Evolutionary conservation across 2,113 vertebrate genomes (phyloP).

Genomic region (Chionis minor): DNA sequence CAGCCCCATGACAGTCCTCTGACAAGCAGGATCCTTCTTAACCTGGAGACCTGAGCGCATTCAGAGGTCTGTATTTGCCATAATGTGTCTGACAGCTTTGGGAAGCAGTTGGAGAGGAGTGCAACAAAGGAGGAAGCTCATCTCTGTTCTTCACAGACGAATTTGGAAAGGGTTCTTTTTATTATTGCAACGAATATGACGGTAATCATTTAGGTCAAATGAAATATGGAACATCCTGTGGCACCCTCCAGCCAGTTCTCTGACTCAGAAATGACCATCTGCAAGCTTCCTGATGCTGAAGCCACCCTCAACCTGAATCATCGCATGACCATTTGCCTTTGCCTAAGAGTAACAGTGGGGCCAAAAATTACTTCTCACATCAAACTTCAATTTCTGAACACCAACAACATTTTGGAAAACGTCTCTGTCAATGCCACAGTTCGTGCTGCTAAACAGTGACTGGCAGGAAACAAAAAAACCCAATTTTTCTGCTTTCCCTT

Average conservation of each 20-base stretch:
- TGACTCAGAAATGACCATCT: background rate
- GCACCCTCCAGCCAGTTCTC: background rate
- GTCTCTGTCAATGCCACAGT: background rate
- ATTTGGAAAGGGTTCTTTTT: background rate
- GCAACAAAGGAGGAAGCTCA: background rate
- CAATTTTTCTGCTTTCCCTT: background rate
- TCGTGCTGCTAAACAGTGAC: background rate
- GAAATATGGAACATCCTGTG: background rate
- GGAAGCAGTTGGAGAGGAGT: background rate
- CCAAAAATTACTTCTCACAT: accelerated
- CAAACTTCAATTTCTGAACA: background rate
- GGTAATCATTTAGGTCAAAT: background rate
- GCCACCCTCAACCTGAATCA: background rate
- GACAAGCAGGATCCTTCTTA: background rate
- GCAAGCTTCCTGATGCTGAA: background rate
- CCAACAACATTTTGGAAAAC: background rate
- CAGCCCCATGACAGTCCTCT: background rate
- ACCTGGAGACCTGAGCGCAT: too few relatives aligned
- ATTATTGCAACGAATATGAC: background rate
- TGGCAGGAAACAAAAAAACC: background rate
- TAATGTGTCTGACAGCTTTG: background rate
- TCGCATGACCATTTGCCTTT: background rate
- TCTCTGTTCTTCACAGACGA: background rate
- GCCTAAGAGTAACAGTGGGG: background rate
- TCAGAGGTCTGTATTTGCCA: accelerated